Percentiles rank a stretch among this genome's conserved stretches.
These are phyloP conservation scores for Ancistrus triradiatus DNA, from an alignment of 2,113 vertebrate species.

Conservation along the genomic window DNA sequence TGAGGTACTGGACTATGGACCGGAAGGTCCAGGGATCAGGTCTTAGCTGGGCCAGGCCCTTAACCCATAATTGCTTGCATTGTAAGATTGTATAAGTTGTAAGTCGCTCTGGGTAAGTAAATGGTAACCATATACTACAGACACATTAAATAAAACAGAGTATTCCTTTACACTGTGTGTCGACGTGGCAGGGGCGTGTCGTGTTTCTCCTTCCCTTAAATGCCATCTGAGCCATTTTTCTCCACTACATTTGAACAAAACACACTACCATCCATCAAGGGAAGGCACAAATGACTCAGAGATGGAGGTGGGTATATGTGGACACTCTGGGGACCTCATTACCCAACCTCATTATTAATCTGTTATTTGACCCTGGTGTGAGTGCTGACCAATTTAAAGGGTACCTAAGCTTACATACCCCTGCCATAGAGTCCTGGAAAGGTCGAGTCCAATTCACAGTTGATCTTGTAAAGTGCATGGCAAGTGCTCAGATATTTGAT, in stretches of 20 bases:
- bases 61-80: too few species aligned
- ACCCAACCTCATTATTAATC: constrained; percentile 71
- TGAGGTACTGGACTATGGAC: too few species aligned
- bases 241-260: constrained; percentile 66
- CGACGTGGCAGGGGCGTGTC: too few species aligned
- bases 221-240: constrained; percentile 64
- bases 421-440: constrained; percentile 45
- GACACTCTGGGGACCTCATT: constrained; percentile 75
- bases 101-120: too few species aligned
- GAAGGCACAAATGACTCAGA: constrained; percentile 56
- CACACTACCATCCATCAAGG: constrained; percentile 66
- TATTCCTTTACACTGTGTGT: too few species aligned
- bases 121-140: too few species aligned
- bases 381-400: constrained; percentile 63
- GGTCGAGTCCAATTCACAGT: constrained; percentile 28
- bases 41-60: too few species aligned
- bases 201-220: constrained; percentile 68
- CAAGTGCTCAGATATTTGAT: constrained; percentile 25
- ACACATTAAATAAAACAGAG: too few species aligned
- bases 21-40: too few species aligned
- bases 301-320: constrained; percentile 54
- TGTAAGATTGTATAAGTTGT: too few species aligned
- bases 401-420: constrained; percentile 61
- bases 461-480: constrained; percentile 21
- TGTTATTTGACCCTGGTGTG: constrained; percentile 73